Conservation (phyloP, 1,140 invertebrate species). For the Venturia canescens region DNA sequence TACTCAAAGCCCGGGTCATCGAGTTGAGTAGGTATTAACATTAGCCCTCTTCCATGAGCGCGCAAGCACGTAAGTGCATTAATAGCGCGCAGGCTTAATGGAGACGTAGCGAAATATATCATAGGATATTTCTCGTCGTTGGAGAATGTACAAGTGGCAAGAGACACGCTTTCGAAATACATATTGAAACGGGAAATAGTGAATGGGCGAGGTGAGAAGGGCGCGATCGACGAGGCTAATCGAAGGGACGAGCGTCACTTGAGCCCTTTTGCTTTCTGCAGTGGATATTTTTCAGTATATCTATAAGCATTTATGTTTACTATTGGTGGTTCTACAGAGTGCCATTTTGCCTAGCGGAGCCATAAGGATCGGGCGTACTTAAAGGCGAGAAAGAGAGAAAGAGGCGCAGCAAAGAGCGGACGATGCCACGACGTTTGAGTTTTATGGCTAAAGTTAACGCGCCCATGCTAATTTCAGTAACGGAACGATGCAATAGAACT, state of each 20-base stretch:
- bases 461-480: constrained; percentile 54
- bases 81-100: constrained; percentile 50
- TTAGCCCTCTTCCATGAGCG: constrained; percentile 35
- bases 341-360: not conserved
- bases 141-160: not conserved
- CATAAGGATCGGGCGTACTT: constrained; percentile 9
- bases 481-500: constrained; percentile 52
- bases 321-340: constrained; percentile 2
- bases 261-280: not conserved
- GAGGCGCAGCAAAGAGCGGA: not conserved
- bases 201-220: not conserved
- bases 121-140: constrained; percentile 48
- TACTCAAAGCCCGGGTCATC: constrained; percentile 42
- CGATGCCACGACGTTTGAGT: constrained; percentile 49
- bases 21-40: constrained; percentile 51
- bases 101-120: constrained; percentile 54
- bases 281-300: not conserved
- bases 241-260: not conserved
- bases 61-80: constrained; percentile 41
- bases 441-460: constrained; percentile 59
- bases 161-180: not conserved
- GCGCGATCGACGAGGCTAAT: not conserved
- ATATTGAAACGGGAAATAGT: not conserved
- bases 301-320: not conserved
- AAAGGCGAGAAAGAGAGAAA: not conserved